A percentile compares a stretch with the other conserved stretches of the same genome.
These are phyloP conservation scores for Leptobrachium leishanense DNA, from an alignment of 2,113 vertebrate species.

Conservation along the genomic window DNA sequence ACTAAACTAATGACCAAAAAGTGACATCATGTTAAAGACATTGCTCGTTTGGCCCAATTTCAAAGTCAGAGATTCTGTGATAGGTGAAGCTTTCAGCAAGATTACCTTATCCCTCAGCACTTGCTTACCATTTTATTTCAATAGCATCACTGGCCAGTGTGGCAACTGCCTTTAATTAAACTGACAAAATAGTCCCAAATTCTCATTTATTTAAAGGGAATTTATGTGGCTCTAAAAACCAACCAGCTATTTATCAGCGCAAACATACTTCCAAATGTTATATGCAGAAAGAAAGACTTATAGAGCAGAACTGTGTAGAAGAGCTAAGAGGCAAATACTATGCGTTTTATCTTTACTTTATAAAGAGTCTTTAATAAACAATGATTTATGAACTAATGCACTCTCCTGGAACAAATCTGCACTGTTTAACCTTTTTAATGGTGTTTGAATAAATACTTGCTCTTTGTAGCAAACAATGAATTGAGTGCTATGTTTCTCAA, in stretches of 20 bases:
- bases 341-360: slow-evolving; percentile 42
- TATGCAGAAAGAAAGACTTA: not conserved
- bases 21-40: slow-evolving; percentile 65
- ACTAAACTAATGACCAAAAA: slow-evolving; percentile 67
- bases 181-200: slow-evolving; percentile 14
- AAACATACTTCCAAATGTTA: fast-evolving
- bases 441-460: slow-evolving; percentile 48
- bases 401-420: slow-evolving; percentile 48
- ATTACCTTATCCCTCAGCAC: slow-evolving; percentile 51
- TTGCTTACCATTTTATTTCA: slow-evolving; percentile 50
- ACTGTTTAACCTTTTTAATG: slow-evolving; percentile 29
- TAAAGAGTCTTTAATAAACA: slow-evolving; percentile 55
- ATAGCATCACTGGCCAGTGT: slow-evolving; percentile 28
- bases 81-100: slow-evolving; percentile 43
- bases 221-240: slow-evolving; percentile 52
- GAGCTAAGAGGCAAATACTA: slow-evolving; percentile 32
- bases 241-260: slow-evolving; percentile 57
- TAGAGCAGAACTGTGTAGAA: slow-evolving; percentile 20
- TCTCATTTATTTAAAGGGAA: slow-evolving; percentile 53
- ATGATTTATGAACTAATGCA: slow-evolving; percentile 51
- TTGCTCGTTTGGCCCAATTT: slow-evolving; percentile 66
- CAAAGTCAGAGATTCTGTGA: slow-evolving; percentile 52
- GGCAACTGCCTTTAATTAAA: slow-evolving; percentile 54
- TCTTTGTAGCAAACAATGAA: slow-evolving; percentile 42
- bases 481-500: slow-evolving; percentile 45